Evolutionary conservation across 1,140 invertebrate genomes (phyloP), one percentile per base, ranked within the genome.

Genomic region (Dendroctonus valens): DNA sequence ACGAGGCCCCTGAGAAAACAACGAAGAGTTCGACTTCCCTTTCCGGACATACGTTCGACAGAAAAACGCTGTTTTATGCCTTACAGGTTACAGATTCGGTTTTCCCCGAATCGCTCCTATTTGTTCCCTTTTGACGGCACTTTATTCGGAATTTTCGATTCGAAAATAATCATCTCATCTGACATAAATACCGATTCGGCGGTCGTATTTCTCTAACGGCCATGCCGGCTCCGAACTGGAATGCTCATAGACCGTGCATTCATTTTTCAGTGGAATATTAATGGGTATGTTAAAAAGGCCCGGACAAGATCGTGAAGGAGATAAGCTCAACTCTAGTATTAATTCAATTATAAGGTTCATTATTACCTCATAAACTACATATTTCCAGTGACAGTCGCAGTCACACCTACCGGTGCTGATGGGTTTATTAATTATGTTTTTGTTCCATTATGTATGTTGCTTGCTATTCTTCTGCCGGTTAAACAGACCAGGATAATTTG

Each of bases 331-430:
- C 51, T 46, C 41, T 54, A 39, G 41, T 54, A 63, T 63, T 63
- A 63, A 63, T 63, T 55, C 61, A 63, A 63, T 63, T 63, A 63
- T 63, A 53, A 62, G 50, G 49, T 62, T 62, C 40, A 62, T 62
- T 52, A 52, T 52, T 15, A 63, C 50, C 52, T 42, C 61, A 55
- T 63, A 55, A 63, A 55, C 41, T 55, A 63, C 61, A 54, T 55
- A 54, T 54, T 48, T 54, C 44, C 42, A n/a, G 5, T 63, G 51
- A 54, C 61, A 48, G 50, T 37, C 40, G 9, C 9, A 40, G 49
- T 9, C 61, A 63, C 61, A 48, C 61, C 61, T 51, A 44, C 39
- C 8, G 9, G 26, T n/a, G 12, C 38, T 62, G 61, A 63, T 46
- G 51, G 48, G 41, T 63, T 63, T 54, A 63, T 63, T 54, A 63